Percentiles rank a stretch among this genome's conserved stretches.
Evolutionary conservation across 2,797 vertebrate species (phyloP).

Genomic region (Sebastes cheni): DNA sequence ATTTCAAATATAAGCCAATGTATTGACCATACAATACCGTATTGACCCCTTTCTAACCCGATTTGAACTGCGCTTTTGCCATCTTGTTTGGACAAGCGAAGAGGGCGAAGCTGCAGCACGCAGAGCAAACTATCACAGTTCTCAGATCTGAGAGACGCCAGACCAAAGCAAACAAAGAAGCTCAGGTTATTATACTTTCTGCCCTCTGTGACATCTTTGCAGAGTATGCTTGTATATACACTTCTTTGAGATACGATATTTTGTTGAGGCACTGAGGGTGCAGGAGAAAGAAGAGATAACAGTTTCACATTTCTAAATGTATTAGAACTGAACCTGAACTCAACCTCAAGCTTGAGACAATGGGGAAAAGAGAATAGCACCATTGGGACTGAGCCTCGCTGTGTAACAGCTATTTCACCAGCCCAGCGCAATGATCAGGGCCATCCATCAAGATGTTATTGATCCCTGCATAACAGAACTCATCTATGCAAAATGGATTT

Average conservation of each 20-base stretch:
- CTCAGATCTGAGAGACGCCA: constrained; percentile 4
- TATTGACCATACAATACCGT: neutral
- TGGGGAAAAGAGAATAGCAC: neutral
- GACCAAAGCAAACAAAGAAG: constrained; percentile 25
- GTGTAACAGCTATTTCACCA: constrained; percentile 7
- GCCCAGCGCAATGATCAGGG: constrained; percentile 18
- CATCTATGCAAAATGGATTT: constrained; percentile 41
- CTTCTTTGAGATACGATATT: constrained; percentile 5
- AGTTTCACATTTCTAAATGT: constrained; percentile 17
- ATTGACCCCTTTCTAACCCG: neutral
- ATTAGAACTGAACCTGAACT: neutral
- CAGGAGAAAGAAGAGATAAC: neutral
- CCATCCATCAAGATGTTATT: constrained; percentile 55
- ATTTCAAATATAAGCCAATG: neutral
- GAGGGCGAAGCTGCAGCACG: neutral
- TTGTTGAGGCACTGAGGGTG: neutral
- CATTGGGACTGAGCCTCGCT: neutral
- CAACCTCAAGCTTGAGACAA: constrained; percentile 2
- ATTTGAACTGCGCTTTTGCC: neutral
- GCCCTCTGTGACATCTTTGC: constrained; percentile 16
- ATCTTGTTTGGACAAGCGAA: constrained; percentile 9
- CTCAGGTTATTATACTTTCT: constrained; percentile 17
- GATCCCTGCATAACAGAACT: constrained; percentile 41
- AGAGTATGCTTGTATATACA: neutral
- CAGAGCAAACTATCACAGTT: constrained; percentile 12